Evolutionary conservation across 2,113 vertebrate species (phyloP).

Genomic region (Sphyrna mokarran): DNA sequence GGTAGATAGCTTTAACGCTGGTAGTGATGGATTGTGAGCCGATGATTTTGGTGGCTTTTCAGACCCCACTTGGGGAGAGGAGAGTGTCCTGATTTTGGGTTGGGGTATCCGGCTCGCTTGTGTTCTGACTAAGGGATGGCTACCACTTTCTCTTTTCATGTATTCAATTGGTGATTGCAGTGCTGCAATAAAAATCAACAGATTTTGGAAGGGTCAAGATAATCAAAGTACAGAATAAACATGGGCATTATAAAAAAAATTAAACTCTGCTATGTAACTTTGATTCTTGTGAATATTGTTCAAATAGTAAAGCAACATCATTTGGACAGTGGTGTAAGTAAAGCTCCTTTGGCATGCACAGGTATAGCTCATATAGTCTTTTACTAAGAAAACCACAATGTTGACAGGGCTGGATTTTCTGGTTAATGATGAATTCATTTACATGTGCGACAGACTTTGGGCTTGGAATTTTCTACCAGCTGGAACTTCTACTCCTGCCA

Average conservation of each 20-base stretch:
- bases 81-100: slow-evolving; percentile 74
- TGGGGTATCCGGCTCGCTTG: slow-evolving; percentile 59
- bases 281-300: neutral
- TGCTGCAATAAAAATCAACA: slow-evolving; percentile 53
- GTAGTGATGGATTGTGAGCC: slow-evolving; percentile 65
- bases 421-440: neutral
- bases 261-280: neutral
- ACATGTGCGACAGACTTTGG: neutral
- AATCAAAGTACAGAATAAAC: neutral
- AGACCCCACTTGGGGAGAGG: slow-evolving; percentile 65
- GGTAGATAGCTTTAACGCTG: slow-evolving; percentile 79
- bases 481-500: too few species aligned
- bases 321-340: neutral
- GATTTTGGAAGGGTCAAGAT: neutral
- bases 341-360: neutral
- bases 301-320: neutral
- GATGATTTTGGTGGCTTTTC: slow-evolving; percentile 70
- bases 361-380: neutral
- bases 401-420: neutral
- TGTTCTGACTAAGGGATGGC: slow-evolving; percentile 68
- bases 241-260: neutral
- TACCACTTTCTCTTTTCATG: slow-evolving; percentile 73
- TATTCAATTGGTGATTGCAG: slow-evolving; percentile 94
- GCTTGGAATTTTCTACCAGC: too few species aligned
- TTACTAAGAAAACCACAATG: neutral